phyloP scores from a whole-genome alignment of 1,140 invertebrate genomes.

The Oryctes rhinoceros region DNA sequence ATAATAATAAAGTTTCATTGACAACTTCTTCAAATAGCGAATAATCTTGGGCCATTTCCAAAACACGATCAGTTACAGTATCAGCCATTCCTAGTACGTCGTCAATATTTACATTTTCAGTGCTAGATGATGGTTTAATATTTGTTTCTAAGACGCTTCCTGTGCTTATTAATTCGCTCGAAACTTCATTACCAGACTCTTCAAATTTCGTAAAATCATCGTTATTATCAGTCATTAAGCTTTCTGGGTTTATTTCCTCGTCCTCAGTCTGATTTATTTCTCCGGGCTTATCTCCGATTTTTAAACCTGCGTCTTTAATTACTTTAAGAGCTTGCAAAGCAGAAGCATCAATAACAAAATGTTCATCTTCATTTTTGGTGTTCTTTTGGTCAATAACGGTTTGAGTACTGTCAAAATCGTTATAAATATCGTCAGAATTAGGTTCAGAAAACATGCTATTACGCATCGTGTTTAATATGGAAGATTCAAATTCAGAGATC shows the following conservation, averaged over 20 bases:
- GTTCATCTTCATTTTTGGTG: neutral
- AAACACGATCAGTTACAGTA: slow-evolving; percentile 22
- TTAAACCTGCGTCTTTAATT: neutral
- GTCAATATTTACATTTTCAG: neutral
- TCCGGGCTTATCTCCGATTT: neutral
- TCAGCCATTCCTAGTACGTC: slow-evolving; percentile 20
- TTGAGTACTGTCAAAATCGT: slow-evolving; percentile 10
- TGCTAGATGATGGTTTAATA: too few species aligned
- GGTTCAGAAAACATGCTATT: slow-evolving; percentile 8
- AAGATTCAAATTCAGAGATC: slow-evolving; percentile 42
- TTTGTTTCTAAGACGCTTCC: neutral
- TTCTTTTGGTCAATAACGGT: neutral
- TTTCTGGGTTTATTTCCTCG: neutral
- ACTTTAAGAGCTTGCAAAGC: neutral
- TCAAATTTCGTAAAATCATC: neutral
- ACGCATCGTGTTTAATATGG: slow-evolving; percentile 40
- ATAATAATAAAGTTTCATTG: slow-evolving; percentile 36
- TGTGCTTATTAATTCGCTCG: neutral
- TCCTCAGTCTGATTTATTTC: neutral
- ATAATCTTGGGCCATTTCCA: slow-evolving; percentile 28
- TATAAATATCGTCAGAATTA: neutral
- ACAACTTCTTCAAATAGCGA: neutral
- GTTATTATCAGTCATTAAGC: neutral
- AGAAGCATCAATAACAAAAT: neutral
- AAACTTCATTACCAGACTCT: neutral